These are phyloP conservation scores for Amphiprion clarkii DNA, from an alignment of 2,797 vertebrate species.

Conservation along the genomic window DNA sequence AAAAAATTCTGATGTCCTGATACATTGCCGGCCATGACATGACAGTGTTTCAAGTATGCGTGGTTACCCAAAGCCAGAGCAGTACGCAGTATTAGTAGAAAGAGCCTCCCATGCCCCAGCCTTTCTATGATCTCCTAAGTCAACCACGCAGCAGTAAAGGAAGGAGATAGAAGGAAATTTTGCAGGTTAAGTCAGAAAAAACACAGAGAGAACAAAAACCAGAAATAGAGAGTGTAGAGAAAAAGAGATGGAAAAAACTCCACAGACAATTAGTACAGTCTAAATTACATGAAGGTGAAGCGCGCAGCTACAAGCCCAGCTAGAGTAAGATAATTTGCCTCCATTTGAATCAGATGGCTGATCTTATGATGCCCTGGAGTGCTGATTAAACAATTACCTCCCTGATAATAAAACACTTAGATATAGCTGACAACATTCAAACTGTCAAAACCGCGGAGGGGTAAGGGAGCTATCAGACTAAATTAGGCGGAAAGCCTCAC, in stretches of 20 bases:
- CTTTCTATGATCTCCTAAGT: constrained; percentile 48
- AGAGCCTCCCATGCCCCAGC: constrained; percentile 43
- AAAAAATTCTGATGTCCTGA: constrained; percentile 24
- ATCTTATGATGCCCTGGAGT: constrained; percentile 63
- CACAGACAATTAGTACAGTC: constrained; percentile 36
- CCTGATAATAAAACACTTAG: constrained; percentile 61
- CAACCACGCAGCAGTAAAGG: constrained; percentile 59
- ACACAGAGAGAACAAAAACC: constrained; percentile 11
- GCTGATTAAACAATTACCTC: constrained; percentile 74
- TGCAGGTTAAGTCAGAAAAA: constrained; percentile 40
- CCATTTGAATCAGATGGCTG: constrained; percentile 60
- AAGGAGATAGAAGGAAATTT: constrained; percentile 34
- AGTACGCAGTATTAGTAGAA: constrained; percentile 50
- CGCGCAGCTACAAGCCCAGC: constrained; percentile 13
- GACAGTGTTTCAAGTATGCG: constrained; percentile 29
- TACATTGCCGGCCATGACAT: constrained; percentile 23
- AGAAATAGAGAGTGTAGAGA: not conserved
- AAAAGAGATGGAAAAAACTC: not conserved
- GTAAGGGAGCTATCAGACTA: constrained; percentile 50
- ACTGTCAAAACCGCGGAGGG: constrained; percentile 58
- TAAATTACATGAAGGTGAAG: constrained; percentile 51
- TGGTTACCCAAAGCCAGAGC: constrained; percentile 65
- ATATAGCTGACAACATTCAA: constrained; percentile 68
- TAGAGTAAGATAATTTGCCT: constrained; percentile 43
- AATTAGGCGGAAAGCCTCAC: constrained; percentile 60